phyloP scores from a whole-genome alignment of 1,140 invertebrate species.

The Dryas iulia region DNA sequence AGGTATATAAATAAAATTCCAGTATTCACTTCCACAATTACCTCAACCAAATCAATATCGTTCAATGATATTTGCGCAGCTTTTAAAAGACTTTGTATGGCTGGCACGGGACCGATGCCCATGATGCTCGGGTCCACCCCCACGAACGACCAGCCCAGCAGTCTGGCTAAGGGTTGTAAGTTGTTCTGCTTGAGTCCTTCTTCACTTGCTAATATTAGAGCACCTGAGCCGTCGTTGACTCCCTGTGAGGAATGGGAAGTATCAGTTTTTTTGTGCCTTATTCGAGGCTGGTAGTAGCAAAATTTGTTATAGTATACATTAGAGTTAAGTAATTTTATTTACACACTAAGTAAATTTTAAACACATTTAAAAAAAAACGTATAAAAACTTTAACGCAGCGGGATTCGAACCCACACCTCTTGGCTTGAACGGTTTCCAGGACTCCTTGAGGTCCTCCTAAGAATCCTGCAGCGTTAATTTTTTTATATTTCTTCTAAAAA shows the following conservation, averaged over 20 bases:
- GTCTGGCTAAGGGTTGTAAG: constrained; percentile 88
- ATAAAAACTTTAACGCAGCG: too few relatives aligned
- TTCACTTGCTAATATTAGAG: constrained; percentile 94
- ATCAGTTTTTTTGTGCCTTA: too few relatives aligned
- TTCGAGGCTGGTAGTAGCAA: too few relatives aligned
- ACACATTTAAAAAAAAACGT: too few relatives aligned
- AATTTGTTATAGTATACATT: too few relatives aligned
- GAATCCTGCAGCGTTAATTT: too few relatives aligned
- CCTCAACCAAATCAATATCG: constrained; percentile 96
- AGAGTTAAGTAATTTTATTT: too few relatives aligned
- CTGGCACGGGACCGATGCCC: constrained; percentile 95
- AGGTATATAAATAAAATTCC: constrained; percentile 5
- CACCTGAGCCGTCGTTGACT: constrained; percentile 97
- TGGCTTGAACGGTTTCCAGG: too few relatives aligned
- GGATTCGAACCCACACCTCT: too few relatives aligned
- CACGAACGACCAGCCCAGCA: constrained; percentile 88
- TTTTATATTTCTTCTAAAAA: too few relatives aligned
- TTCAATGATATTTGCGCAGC: constrained; percentile 87
- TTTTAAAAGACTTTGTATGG: constrained; percentile 91
- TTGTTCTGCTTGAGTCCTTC: constrained; percentile 91
- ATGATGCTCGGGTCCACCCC: constrained; percentile 93
- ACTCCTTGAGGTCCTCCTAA: too few relatives aligned
- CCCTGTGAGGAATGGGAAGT: constrained; percentile 81
- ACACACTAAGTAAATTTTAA: too few relatives aligned
- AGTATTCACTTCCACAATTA: constrained; percentile 65